Conservation (phyloP, 2,888 invertebrate genomes). For the Cephonodes hylas region DNA sequence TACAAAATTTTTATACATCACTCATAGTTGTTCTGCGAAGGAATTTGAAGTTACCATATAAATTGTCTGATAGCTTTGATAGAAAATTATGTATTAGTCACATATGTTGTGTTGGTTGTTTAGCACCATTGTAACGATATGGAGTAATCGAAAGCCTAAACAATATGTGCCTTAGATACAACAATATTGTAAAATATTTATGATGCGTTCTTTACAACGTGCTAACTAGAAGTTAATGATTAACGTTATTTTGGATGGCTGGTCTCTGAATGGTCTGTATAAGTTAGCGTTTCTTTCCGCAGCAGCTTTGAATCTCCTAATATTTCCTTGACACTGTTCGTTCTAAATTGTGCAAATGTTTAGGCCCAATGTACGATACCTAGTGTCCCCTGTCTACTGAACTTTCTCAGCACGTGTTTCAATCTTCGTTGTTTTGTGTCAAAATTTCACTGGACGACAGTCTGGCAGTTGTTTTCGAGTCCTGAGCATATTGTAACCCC, state of each 20-base stretch:
- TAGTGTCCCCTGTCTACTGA: not conserved
- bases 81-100: slow-evolving; percentile 47
- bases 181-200: slow-evolving; percentile 82
- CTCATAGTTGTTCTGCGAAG: slow-evolving; percentile 15
- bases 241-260: slow-evolving; percentile 74
- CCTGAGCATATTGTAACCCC: slow-evolving; percentile 65
- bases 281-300: slow-evolving; percentile 69
- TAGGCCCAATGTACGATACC: slow-evolving; percentile 9
- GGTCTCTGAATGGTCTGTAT: slow-evolving; percentile 55
- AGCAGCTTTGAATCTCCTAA: slow-evolving; percentile 52
- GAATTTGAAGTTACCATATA: slow-evolving; percentile 20
- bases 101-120: slow-evolving; percentile 44
- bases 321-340: slow-evolving; percentile 10
- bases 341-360: slow-evolving; percentile 6
- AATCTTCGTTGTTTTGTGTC: slow-evolving; percentile 7
- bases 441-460: slow-evolving; percentile 34
- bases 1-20: slow-evolving; percentile 32
- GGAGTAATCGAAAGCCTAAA: slow-evolving; percentile 80
- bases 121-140: slow-evolving; percentile 78
- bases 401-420: not conserved
- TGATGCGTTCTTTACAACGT: slow-evolving; percentile 81
- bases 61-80: slow-evolving; percentile 22
- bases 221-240: slow-evolving; percentile 79
- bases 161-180: slow-evolving; percentile 83
- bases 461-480: slow-evolving; percentile 68